phyloP scores from a whole-genome alignment of 92 coral and sea anemone species.

The Pocillopora grandis region DNA sequence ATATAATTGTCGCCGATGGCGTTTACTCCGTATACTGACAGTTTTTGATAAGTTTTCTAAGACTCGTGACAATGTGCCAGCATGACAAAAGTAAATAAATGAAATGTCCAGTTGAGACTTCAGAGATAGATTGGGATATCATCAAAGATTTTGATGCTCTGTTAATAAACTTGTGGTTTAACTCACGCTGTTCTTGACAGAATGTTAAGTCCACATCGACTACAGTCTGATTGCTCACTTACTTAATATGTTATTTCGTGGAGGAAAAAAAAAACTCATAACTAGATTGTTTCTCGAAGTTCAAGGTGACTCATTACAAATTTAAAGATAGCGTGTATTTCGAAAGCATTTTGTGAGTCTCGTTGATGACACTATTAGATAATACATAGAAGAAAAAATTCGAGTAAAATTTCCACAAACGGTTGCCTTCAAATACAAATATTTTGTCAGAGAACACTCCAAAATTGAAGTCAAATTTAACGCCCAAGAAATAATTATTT shows the following conservation, averaged over 20 bases:
- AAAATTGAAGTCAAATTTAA: slow-evolving; percentile 4
- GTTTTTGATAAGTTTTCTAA: slow-evolving; percentile 5
- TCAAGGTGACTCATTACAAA: neutral
- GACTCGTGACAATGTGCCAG: neutral
- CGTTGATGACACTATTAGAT: neutral
- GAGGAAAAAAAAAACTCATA: neutral
- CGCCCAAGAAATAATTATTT: slow-evolving; percentile 30
- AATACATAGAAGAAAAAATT: neutral
- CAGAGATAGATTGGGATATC: neutral
- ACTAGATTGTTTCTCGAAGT: neutral
- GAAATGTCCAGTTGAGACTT: neutral
- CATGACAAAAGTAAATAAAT: slow-evolving; percentile 5
- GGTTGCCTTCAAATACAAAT: neutral
- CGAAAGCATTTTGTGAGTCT: neutral
- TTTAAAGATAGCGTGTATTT: slow-evolving; percentile 4
- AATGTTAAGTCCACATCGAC: neutral
- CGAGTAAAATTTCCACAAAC: neutral
- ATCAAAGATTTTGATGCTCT: neutral
- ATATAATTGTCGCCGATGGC: neutral
- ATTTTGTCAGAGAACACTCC: neutral
- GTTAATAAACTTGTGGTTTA: neutral
- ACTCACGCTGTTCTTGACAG: neutral
- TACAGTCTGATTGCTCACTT: neutral
- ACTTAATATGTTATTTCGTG: neutral
- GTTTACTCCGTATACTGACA: neutral